These are phyloP conservation scores for Nowickia ferox DNA, from an alignment of 2,888 invertebrate species.

Conservation along the genomic window DNA sequence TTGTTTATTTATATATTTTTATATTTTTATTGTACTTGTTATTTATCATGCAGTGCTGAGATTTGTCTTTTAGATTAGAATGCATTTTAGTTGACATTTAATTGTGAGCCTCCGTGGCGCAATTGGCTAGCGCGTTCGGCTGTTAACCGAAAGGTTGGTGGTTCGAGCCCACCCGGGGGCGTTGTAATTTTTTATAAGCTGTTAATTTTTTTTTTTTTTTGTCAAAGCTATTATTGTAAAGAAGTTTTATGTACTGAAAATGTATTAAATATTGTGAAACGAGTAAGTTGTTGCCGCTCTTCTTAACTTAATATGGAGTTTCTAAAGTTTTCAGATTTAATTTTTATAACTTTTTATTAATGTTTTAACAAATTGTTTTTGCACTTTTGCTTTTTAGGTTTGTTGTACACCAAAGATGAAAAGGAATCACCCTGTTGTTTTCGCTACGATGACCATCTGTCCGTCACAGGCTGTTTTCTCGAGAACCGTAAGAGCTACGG, in stretches of 20 bases:
- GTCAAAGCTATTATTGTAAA: neutral
- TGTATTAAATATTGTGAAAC: too few species aligned
- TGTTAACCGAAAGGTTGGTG: slow-evolving; percentile 99
- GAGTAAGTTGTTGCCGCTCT: too few species aligned
- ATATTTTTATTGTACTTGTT: neutral
- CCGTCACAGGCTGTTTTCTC: too few species aligned
- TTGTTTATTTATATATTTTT: neutral
- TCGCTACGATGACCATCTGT: too few species aligned
- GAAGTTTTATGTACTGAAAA: neutral
- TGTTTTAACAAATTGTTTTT: too few species aligned
- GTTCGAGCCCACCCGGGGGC: slow-evolving; percentile 99
- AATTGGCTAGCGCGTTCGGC: slow-evolving; percentile 99
- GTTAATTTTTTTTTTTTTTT: slow-evolving; percentile 25
- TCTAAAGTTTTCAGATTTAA: too few species aligned
- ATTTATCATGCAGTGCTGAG: neutral
- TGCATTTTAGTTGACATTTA: neutral
- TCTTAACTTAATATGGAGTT: too few species aligned
- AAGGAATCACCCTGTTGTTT: too few species aligned
- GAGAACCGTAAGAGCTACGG: too few species aligned
- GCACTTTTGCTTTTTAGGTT: too few species aligned
- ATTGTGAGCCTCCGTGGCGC: slow-evolving; percentile 89
- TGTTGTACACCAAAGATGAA: too few species aligned
- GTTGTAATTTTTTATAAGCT: slow-evolving; percentile 82
- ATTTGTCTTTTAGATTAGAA: neutral
- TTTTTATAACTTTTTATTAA: too few species aligned